Base-by-base conservation (phyloP, 2,113 vertebrate species). In the Suricata suricatta region DNA sequence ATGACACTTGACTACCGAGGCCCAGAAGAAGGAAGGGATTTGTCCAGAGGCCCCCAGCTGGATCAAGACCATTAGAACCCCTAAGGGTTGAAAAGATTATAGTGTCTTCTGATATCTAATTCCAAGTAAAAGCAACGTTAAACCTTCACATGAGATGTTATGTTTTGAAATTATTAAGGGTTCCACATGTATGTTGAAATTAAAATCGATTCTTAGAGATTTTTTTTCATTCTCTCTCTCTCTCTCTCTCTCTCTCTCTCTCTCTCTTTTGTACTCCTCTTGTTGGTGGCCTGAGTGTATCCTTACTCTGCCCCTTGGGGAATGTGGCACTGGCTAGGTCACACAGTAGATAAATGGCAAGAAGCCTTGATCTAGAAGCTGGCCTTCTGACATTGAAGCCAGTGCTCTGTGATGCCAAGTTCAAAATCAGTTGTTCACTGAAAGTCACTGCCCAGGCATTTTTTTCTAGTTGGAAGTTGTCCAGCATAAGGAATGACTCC, bases 401-500 rank as follows among this genome's bases (percentile, higher is more conserved):
- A 83, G 90, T 60, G 47, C 31, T 96, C 60, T 94, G 50, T 66
- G 83, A 93, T 25, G n/a, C 68, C 88, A 85, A 86, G 92, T 80
- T 97, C 54, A 71, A 93, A 92, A 87, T 95, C 87, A 96, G 23
- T 89, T 95, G 85, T 74, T 91, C 80, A 63, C 60, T 79, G 52
- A 96, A 41, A 88, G 71, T 79, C 29, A 44, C 66, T 66, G 41
- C 72, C 52, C 4, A 90, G 88, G 64, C 16, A 31, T 74, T 92
- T 96, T 96, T 92, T 60, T 92, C 79, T 66, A 92, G 52, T n/a
- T 97, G 90, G 60, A 92, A 79, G 50, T 91, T 72, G 35, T 76
- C 44, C 54, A 63, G n/a, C 38, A 74, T 89, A 50, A 95, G 38
- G 69, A 96, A 57, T 79, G 52, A 83, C 41, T 97, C 86, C 33